These are phyloP conservation scores for Cyclura pinguis DNA, from an alignment of 2,797 vertebrate species.

Conservation along the genomic window DNA sequence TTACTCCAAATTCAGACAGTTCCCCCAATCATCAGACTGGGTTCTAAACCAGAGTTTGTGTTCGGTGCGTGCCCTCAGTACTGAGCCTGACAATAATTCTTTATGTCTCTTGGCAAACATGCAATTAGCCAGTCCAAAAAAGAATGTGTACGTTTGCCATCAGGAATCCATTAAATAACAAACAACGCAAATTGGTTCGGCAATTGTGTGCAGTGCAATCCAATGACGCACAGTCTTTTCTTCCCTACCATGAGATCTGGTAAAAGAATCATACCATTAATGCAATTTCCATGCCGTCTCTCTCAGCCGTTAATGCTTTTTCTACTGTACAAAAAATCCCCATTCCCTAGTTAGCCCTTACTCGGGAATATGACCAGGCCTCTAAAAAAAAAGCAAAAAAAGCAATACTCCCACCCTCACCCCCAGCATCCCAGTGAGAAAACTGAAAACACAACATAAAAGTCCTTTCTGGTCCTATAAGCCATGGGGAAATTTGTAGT, in stretches of 20 bases:
- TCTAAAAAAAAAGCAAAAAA: slow-evolving; percentile 35
- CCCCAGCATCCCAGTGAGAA: slow-evolving; percentile 58
- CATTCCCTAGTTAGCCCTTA: slow-evolving; percentile 27
- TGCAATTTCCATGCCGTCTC: slow-evolving; percentile 70
- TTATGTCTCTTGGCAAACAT: not conserved
- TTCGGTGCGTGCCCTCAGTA: not conserved
- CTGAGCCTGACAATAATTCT: not conserved
- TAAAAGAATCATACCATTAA: slow-evolving; percentile 69
- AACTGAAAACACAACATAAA: slow-evolving; percentile 65
- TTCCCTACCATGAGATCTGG: slow-evolving; percentile 48
- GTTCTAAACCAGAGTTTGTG: not conserved
- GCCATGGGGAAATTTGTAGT: slow-evolving; percentile 51
- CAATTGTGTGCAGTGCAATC: slow-evolving; percentile 57
- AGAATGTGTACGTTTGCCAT: not conserved
- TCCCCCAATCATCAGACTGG: not conserved
- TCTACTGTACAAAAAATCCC: slow-evolving; percentile 23
- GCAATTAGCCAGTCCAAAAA: not conserved
- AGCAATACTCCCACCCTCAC: not conserved
- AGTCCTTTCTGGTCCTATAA: slow-evolving; percentile 55
- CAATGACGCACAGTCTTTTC: slow-evolving; percentile 65
- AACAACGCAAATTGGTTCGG: not conserved
- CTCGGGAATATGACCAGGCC: slow-evolving; percentile 45
- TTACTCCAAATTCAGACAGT: not conserved
- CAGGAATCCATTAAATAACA: slow-evolving; percentile 51
- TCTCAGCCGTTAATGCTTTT: slow-evolving; percentile 55